These are phyloP conservation scores for Barnardius zonarius DNA, from an alignment of 2,113 vertebrate genomes.

Conservation along the genomic window DNA sequence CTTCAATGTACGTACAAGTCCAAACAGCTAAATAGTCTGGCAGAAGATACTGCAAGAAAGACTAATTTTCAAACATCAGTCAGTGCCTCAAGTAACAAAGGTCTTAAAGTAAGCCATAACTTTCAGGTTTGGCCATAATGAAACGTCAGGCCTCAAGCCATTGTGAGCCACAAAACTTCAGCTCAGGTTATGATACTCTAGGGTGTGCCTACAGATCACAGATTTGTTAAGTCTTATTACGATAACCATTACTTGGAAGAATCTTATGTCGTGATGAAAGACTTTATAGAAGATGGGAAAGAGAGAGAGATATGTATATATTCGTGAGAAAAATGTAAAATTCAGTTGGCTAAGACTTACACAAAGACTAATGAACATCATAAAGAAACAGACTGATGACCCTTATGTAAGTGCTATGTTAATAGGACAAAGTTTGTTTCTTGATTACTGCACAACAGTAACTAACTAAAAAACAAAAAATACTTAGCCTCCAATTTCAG, in stretches of 20 bases:
- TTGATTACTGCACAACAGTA: not conserved
- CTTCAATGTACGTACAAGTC: not conserved
- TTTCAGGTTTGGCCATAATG: constrained; percentile 44
- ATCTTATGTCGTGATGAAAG: constrained; percentile 27
- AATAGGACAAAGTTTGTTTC: not conserved
- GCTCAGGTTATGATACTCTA: constrained; percentile 54
- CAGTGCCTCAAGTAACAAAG: constrained; percentile 5
- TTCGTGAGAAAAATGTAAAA: not conserved
- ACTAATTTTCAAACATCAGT: constrained; percentile 5
- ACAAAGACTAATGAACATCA: not conserved
- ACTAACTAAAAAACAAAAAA: not conserved
- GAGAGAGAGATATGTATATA: not conserved
- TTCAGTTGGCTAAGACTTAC: not conserved
- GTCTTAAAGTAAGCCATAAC: constrained; percentile 60
- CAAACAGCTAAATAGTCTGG: not conserved
- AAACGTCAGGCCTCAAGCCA: constrained; percentile 14
- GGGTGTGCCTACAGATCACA: constrained; percentile 31
- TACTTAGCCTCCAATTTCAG: not conserved
- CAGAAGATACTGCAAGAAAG: not conserved
- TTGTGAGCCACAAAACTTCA: constrained; percentile 47
- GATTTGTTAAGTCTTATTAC: constrained; percentile 63
- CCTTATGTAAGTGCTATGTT: not conserved
- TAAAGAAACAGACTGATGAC: not conserved
- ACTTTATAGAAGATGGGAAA: constrained; percentile 5
- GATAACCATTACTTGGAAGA: constrained; percentile 41